Conservation (phyloP, 2,888 invertebrate species). For the Heliconius cydno region DNA sequence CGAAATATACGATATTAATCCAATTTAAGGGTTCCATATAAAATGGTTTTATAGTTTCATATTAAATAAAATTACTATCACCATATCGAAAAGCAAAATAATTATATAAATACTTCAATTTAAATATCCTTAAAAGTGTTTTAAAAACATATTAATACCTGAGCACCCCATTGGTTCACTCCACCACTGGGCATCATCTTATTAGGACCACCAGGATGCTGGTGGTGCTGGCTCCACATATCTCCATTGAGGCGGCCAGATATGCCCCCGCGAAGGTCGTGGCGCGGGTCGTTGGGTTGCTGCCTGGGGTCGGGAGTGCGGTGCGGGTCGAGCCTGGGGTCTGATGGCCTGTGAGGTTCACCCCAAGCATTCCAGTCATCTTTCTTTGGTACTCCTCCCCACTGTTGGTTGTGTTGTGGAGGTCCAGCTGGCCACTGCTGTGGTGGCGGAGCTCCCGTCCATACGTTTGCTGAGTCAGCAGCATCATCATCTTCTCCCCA, state of each 20-base stretch:
- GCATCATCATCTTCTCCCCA: conserved; percentile 97
- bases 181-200: conserved; percentile 80
- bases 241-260: conserved; percentile 93
- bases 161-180: conserved; percentile 85
- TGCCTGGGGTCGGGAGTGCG: conserved; percentile 74
- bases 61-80: too few species aligned
- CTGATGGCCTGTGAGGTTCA: conserved; percentile 73
- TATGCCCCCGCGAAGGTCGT: conserved; percentile 86
- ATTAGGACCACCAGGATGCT: conserved; percentile 70
- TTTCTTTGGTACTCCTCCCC: conserved; percentile 80
- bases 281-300: conserved; percentile 76
- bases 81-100: too few species aligned
- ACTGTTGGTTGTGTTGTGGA: conserved; percentile 82
- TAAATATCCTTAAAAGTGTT: background rate
- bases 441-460: conserved; percentile 90
- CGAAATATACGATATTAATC: too few species aligned
- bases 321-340: conserved; percentile 75
- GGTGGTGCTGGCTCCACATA: conserved; percentile 90
- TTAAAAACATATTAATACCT: conserved; percentile 55
- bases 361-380: conserved; percentile 83
- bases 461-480: conserved; percentile 92
- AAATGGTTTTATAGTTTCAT: too few species aligned
- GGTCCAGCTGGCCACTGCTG: conserved; percentile 86
- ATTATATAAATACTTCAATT: too few species aligned
- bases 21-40: too few species aligned